Conservation (phyloP, 2,888 invertebrate genomes). For the Julus scandinavius region DNA sequence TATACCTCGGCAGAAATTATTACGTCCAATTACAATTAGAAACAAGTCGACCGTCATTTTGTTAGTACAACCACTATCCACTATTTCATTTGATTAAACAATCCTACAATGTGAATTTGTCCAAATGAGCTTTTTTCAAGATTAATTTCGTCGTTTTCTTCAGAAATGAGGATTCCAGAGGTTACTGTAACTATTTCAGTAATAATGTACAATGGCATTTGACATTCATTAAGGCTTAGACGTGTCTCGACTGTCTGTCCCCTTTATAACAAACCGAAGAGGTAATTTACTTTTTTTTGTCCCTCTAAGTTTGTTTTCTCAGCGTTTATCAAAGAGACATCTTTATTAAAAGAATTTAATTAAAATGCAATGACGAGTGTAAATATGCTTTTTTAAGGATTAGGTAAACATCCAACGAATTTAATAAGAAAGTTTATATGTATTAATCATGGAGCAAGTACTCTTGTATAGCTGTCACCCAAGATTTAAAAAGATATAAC, state of each 20-base stretch:
- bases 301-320: neutral
- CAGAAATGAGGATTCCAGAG: neutral
- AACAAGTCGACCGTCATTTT: neutral
- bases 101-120: neutral
- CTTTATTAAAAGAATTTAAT: slow-evolving; percentile 45
- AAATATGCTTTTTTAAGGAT: slow-evolving; percentile 46
- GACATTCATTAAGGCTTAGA: neutral
- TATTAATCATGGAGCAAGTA: slow-evolving; percentile 27
- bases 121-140: neutral
- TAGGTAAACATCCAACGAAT: slow-evolving; percentile 1
- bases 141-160: neutral
- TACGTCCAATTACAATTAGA: neutral
- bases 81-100: neutral
- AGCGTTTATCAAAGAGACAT: slow-evolving; percentile 30
- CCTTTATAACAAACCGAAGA: neutral
- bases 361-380: slow-evolving; percentile 44
- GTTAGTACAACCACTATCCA: neutral
- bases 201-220: neutral
- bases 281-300: neutral
- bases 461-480: slow-evolving; percentile 9
- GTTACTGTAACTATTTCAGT: neutral
- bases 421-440: slow-evolving; percentile 15
- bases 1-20: neutral
- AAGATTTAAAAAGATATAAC: slow-evolving; percentile 31
- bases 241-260: neutral